Evolutionary conservation across 2,888 invertebrate genomes (phyloP), one percentile per base, ranked within the genome.

Genomic region (Epistrophe grossulariae): DNA sequence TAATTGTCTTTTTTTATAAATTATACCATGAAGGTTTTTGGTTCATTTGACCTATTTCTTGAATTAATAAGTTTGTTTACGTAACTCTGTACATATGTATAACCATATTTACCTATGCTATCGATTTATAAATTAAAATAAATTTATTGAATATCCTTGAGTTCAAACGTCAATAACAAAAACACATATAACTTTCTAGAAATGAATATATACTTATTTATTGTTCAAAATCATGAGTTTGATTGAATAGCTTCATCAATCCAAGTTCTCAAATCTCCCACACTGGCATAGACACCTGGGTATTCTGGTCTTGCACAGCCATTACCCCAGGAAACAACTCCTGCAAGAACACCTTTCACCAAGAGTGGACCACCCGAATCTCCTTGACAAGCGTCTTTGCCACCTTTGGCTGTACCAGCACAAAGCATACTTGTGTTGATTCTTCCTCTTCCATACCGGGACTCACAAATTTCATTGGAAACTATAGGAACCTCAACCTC

Each of bases 281-380:
- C 79, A 57, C 40, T 60, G 0, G 91, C 84, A 87, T 92, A 92
- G 7, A 92, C 91, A 0, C 92, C 92, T 0, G 91, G 91, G 71
- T 89, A 82, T 0, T 82, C 50, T 19, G 90, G 84, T 15, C 84
- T 62, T n/a, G 91, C 91, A 68, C 91, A 92, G 0, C 83, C 89
- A 24, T 76, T 64, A 45, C 92, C 91, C 91, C 92, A 92, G 8
- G 92, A 92, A 10, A 92, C 92, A 35, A 92, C 64, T 31, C 92
- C 92, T 2, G 89, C 85, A 9, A 92, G 83, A 50, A 88, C 60
- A 17, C 89, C 88, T 7, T 88, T 50, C 0, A 91, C 89, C 35
- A 91, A 43, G 2, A 92, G 57, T 0, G 91, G 92, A 4, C 92
- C 92, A 24, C 92, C 92, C 0, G 92, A 92, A 83, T 92, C 92